phyloP scores from a whole-genome alignment of 2,888 invertebrate genomes.

The Onchidella celtica region DNA sequence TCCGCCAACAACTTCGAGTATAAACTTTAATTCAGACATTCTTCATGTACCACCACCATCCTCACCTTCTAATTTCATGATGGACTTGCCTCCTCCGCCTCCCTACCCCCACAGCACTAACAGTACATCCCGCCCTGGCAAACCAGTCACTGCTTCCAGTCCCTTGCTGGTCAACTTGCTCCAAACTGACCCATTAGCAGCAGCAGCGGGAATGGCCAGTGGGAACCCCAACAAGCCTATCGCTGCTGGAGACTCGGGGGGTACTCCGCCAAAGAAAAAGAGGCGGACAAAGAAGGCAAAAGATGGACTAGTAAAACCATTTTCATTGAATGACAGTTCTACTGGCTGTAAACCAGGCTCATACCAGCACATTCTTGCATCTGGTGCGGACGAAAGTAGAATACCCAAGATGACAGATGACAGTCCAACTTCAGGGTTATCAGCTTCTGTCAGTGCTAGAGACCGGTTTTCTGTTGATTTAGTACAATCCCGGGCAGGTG shows the following conservation, averaged over 20 bases:
- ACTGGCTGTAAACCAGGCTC: not conserved
- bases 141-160: conserved; percentile 84
- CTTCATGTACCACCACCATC: conserved; percentile 44
- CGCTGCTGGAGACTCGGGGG: conserved; percentile 32
- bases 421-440: not conserved
- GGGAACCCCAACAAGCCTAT: conserved; percentile 41
- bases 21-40: conserved; percentile 20
- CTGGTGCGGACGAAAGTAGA: not conserved
- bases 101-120: conserved; percentile 68
- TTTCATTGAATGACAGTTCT: not conserved
- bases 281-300: conserved; percentile 63
- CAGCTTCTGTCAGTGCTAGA: not conserved
- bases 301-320: conserved; percentile 13
- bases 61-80: conserved; percentile 33
- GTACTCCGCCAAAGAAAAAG: conserved; percentile 63
- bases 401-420: not conserved
- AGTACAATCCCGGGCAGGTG: conserved; percentile 4
- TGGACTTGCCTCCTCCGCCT: conserved; percentile 68
- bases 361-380: not conserved
- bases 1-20: conserved; percentile 22
- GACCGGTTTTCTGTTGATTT: conserved; percentile 21
- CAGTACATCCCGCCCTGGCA: conserved; percentile 64
- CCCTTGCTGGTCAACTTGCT: conserved; percentile 94
- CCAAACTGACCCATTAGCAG: conserved; percentile 86
- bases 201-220: conserved; percentile 54